A percentile compares a stretch with the other conserved stretches of the same genome.
Conservation (phyloP, 2,888 invertebrate genomes). For the Diadegma fenestrale region DNA sequence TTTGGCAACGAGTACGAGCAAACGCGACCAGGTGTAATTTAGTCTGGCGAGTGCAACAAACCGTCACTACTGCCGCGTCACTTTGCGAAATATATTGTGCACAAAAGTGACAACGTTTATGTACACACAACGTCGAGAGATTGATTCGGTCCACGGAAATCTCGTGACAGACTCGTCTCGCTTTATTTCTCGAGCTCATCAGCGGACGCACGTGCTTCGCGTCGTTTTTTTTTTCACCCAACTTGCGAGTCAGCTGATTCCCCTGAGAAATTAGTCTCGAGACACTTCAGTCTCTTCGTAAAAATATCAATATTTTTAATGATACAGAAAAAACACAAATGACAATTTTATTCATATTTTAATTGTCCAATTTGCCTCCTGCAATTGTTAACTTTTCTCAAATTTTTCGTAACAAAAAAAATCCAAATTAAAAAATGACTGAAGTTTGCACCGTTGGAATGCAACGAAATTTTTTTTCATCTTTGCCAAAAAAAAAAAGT, state of each 20-base stretch:
- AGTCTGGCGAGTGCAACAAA: constrained; percentile 57
- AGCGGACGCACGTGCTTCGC: constrained; percentile 13
- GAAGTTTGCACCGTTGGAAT: too few relatives aligned
- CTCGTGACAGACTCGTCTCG: constrained; percentile 39
- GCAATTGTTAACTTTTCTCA: neutral
- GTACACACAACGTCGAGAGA: constrained; percentile 25
- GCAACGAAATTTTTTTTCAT: too few relatives aligned
- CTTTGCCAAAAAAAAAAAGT: too few relatives aligned
- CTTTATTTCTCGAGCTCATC: constrained; percentile 40
- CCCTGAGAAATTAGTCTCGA: neutral
- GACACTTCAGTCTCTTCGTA: neutral
- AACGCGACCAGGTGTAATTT: constrained; percentile 8
- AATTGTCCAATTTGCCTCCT: neutral
- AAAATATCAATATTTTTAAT: neutral
- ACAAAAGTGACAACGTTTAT: neutral
- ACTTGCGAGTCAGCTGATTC: constrained; percentile 51
- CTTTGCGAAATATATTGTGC: neutral
- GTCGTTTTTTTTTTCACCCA: constrained; percentile 21
- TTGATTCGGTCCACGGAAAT: constrained; percentile 46
- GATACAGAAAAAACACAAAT: neutral
- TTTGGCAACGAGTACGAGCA: constrained; percentile 46
- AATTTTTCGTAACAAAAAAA: neutral
- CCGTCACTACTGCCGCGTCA: constrained; percentile 49
- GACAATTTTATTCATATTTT: neutral
- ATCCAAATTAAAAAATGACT: too few relatives aligned